Evolutionary conservation across 1,140 invertebrate species (phyloP).

Genomic region (Thaumatotibia leucotreta): DNA sequence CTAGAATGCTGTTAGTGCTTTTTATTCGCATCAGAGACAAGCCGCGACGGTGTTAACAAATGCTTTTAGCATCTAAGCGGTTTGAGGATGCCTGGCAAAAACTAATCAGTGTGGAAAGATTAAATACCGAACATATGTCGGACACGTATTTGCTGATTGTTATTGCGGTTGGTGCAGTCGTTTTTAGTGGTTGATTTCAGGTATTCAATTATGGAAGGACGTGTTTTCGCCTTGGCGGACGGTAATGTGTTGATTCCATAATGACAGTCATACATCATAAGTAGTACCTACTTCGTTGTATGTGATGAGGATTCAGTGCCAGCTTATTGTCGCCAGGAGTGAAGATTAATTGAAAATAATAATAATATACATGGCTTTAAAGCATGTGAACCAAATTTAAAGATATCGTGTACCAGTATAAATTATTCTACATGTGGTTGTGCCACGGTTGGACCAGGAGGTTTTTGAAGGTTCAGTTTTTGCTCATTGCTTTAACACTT

Average conservation of each 20-base stretch:
- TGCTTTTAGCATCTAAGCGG: constrained; percentile 23
- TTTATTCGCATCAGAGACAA: constrained; percentile 34
- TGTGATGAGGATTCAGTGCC: neutral
- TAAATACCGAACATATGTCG: constrained; percentile 4
- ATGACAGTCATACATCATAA: constrained; percentile 51
- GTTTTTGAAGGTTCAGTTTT: too few species aligned
- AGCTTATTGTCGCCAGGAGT: neutral
- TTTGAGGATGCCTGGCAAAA: neutral
- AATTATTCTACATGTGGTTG: too few species aligned
- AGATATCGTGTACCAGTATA: too few species aligned
- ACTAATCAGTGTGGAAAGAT: constrained; percentile 7
- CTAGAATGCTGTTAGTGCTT: constrained; percentile 39
- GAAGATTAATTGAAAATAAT: too few species aligned
- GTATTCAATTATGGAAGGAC: constrained; percentile 52
- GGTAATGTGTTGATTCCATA: constrained; percentile 62
- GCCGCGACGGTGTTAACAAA: constrained; percentile 44
- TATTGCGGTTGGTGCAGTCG: neutral
- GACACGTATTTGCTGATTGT: neutral
- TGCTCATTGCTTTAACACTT: too few species aligned
- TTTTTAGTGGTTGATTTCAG: constrained; percentile 33
- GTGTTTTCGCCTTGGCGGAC: constrained; percentile 33
- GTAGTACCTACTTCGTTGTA: constrained; percentile 4
- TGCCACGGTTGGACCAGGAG: too few species aligned
- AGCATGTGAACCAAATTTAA: too few species aligned
- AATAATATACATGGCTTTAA: too few species aligned